phyloP scores from a whole-genome alignment of 2,888 invertebrate species.

The Cyrtodaria siliqua region DNA sequence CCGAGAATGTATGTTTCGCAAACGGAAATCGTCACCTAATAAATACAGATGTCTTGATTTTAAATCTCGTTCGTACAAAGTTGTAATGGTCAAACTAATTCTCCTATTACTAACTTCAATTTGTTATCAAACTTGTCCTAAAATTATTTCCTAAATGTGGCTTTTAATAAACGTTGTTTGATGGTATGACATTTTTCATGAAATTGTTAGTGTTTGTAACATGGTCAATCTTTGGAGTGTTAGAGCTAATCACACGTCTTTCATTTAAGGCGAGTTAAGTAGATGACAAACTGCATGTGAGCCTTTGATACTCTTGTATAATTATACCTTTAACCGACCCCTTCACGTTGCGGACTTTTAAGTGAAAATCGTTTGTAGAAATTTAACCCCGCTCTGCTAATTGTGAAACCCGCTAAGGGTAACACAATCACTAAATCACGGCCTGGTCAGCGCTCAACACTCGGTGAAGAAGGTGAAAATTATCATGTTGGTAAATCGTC shows the following conservation, averaged over 20 bases:
- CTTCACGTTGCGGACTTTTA: conserved; percentile 22
- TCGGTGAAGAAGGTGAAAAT: neutral
- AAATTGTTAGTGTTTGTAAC: conserved; percentile 41
- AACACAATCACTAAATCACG: neutral
- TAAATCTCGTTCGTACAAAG: too few species aligned
- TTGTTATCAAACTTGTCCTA: too few species aligned
- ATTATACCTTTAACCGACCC: conserved; percentile 45
- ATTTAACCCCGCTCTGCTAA: conserved; percentile 37
- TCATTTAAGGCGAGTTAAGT: conserved; percentile 40
- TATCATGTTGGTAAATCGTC: neutral
- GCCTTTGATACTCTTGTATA: conserved; percentile 38
- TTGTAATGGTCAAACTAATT: too few species aligned
- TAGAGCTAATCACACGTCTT: conserved; percentile 36
- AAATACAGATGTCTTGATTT: too few species aligned
- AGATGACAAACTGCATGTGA: conserved; percentile 30
- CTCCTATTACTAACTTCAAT: too few species aligned
- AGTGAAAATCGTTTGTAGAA: conserved; percentile 37
- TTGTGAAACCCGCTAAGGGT: conserved; percentile 17
- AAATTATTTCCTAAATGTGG: neutral
- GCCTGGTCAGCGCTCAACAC: neutral
- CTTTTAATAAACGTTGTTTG: conserved; percentile 29
- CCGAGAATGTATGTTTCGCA: too few species aligned
- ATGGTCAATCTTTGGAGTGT: conserved; percentile 32
- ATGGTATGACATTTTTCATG: conserved; percentile 29
- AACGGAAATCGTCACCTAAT: too few species aligned